Percentiles rank a stretch among this genome's conserved stretches.
These are phyloP conservation scores for Strigops habroptila DNA, from an alignment of 2,113 vertebrate species.

Conservation along the genomic window DNA sequence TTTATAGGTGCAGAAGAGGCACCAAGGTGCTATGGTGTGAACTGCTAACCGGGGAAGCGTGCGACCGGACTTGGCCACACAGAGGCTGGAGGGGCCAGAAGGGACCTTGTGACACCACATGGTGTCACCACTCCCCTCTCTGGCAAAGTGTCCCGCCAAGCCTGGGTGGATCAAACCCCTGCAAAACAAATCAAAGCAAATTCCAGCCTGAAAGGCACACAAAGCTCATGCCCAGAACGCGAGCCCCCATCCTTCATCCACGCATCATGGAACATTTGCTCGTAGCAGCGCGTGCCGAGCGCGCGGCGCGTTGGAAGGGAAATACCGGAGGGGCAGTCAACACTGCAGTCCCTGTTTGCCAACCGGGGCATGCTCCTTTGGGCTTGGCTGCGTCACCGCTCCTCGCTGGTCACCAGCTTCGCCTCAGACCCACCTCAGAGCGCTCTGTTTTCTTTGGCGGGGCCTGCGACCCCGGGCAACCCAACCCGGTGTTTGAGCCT, in stretches of 20 bases:
- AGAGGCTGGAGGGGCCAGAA: too few relatives aligned
- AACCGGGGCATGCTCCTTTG: background rate
- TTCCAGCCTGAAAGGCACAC: background rate
- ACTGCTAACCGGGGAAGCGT: background rate
- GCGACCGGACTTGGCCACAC: background rate
- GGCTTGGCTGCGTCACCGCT: background rate
- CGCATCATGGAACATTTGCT: background rate
- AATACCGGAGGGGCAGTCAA: background rate
- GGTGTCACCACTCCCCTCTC: background rate
- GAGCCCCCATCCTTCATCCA: background rate
- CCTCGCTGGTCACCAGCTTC: conserved; percentile 5
- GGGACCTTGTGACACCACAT: rapidly evolving
- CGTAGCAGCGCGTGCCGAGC: background rate
- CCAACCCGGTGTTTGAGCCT: conserved; percentile 25
- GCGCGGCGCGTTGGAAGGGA: background rate
- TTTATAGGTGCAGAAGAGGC: background rate
- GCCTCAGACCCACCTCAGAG: conserved; percentile 68
- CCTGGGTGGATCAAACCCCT: background rate
- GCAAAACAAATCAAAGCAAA: background rate
- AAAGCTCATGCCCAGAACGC: background rate
- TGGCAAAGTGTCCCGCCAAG: background rate
- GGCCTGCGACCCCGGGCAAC: conserved; percentile 38
- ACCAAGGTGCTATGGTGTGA: background rate
- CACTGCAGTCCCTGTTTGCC: conserved; percentile 4
- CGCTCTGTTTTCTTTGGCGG: conserved; percentile 54